phyloP scores from a whole-genome alignment of 2,797 vertebrate genomes.

The Epinephelus awoara region DNA sequence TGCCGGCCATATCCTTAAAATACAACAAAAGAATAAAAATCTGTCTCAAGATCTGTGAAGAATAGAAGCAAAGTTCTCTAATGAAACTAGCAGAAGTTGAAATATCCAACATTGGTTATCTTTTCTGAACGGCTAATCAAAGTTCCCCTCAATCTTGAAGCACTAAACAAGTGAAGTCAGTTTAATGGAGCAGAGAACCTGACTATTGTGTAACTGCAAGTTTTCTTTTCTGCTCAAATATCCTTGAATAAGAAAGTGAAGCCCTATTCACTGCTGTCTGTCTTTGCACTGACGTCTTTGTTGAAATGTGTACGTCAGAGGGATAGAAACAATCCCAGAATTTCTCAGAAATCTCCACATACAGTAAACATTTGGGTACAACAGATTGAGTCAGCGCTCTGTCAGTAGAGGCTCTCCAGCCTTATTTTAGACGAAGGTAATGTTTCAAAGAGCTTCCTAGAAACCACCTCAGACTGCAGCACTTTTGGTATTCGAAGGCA shows the following conservation, averaged over 20 bases:
- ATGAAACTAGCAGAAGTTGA: background rate
- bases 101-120: background rate
- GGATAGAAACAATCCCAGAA: background rate
- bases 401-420: background rate
- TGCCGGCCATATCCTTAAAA: background rate
- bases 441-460: conserved; percentile 29
- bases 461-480: conserved; percentile 13
- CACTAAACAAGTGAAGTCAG: background rate
- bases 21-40: background rate
- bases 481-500: background rate
- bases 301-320: conserved; percentile 1
- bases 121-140: background rate
- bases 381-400: background rate
- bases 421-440: background rate
- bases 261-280: background rate
- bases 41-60: background rate
- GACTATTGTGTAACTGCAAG: background rate
- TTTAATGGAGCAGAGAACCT: background rate
- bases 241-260: background rate
- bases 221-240: conserved; percentile 16
- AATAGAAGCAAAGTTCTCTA: background rate
- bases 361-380: conserved; percentile 1
- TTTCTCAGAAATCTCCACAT: background rate
- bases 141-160: background rate
- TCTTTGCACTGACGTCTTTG: background rate